These are phyloP conservation scores for Pemphredon lugubris DNA, from an alignment of 2,888 invertebrate genomes.

Conservation along the genomic window DNA sequence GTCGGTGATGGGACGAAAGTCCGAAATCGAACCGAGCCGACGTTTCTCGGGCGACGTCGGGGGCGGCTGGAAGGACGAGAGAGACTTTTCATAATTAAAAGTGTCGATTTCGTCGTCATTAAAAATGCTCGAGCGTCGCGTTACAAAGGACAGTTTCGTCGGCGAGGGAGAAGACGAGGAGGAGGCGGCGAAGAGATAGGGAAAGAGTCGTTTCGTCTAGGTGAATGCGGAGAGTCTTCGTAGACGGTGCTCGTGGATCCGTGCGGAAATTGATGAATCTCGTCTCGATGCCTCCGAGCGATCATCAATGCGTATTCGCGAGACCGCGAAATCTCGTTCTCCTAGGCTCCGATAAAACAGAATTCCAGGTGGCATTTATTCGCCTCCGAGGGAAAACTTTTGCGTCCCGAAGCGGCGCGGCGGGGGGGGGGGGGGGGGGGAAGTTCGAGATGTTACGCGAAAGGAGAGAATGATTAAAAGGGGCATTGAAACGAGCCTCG, in stretches of 20 bases:
- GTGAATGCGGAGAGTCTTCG: slow-evolving; percentile 39
- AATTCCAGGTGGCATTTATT: slow-evolving; percentile 28
- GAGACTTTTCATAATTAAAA: slow-evolving; percentile 73
- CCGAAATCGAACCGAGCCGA: slow-evolving; percentile 62
- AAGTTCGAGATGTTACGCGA: no score
- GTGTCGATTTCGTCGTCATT: slow-evolving; percentile 73
- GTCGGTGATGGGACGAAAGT: slow-evolving; percentile 34
- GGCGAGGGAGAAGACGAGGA: slow-evolving; percentile 8
- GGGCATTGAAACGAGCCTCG: no score
- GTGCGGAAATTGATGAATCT: slow-evolving; percentile 71
- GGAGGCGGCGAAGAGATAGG: slow-evolving; percentile 1
- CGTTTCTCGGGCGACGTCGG: slow-evolving; percentile 34
- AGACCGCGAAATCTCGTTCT: slow-evolving; percentile 25
- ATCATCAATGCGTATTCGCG: slow-evolving; percentile 52
- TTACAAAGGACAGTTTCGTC: slow-evolving; percentile 61
- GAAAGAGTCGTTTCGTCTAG: slow-evolving; percentile 29
- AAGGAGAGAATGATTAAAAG: no score
- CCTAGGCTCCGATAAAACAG: slow-evolving; percentile 37
- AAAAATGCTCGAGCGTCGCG: slow-evolving; percentile 56
- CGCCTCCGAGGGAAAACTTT: background rate
- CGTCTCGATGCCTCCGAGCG: slow-evolving; percentile 63
- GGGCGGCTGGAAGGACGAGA: slow-evolving; percentile 15
- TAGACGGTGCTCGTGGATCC: slow-evolving; percentile 61
- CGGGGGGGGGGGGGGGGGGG: no score
- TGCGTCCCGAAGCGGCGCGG: no score